Conservation (phyloP, 2,797 vertebrate genomes). For the Pitangus sulphuratus region DNA sequence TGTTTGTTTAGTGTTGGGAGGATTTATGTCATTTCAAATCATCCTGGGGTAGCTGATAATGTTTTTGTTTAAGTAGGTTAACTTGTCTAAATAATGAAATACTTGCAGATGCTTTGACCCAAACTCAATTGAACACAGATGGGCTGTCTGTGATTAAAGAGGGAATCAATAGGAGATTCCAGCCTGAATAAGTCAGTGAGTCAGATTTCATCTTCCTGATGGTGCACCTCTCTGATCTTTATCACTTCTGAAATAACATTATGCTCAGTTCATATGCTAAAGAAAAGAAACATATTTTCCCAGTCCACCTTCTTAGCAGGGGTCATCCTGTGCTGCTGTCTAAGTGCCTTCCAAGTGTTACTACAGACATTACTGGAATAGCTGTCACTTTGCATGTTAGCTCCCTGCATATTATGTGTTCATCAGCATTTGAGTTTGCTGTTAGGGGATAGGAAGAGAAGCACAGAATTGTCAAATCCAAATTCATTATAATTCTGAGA, state of each 20-base stretch:
- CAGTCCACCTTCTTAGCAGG: neutral
- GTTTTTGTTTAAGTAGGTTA: slow-evolving; percentile 19
- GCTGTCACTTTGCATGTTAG: neutral
- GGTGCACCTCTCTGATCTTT: slow-evolving; percentile 9
- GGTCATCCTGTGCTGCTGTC: neutral
- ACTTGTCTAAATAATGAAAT: slow-evolving; percentile 33
- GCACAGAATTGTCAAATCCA: neutral
- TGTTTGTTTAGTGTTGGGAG: neutral
- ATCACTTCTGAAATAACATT: neutral
- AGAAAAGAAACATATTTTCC: neutral
- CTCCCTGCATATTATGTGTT: neutral
- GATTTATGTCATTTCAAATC: neutral
- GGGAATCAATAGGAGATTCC: slow-evolving; percentile 46
- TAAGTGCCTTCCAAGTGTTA: neutral
- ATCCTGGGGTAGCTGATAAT: neutral
- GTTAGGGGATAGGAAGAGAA: neutral
- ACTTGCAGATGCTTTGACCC: slow-evolving; percentile 25
- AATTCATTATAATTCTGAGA: neutral
- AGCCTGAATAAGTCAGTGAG: slow-evolving; percentile 34
- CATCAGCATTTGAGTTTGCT: neutral
- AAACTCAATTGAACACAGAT: slow-evolving; percentile 10
- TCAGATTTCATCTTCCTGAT: slow-evolving; percentile 31
- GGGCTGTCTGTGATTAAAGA: slow-evolving; percentile 33
- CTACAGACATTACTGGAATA: neutral
- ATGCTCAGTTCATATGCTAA: neutral